Evolutionary conservation across 2,113 vertebrate species (phyloP), one percentile per base, ranked within the genome.

Genomic region (Patagioenas fasciata): DNA sequence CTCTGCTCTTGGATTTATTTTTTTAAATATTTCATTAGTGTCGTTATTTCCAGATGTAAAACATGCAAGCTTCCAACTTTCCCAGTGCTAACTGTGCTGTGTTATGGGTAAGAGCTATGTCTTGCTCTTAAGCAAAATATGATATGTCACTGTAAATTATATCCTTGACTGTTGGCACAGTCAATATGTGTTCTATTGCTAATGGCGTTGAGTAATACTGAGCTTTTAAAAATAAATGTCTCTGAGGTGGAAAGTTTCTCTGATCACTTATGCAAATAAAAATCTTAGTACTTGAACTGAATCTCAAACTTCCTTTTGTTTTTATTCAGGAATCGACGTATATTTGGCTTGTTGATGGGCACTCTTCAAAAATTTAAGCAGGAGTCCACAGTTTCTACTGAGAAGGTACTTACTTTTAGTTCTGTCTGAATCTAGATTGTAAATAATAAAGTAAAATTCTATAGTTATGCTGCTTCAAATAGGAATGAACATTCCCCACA

Each of bases 291-390:
- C 21, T 93, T 71, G 56, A 82, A 80, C 34, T 79, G 32, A 89
- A 47, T 88, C 53, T 93, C 60, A 64, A 36, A n/a, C 47, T 83
- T 65, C 9, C 62, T 87, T 91, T 70, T 85, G 84, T 85, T 65
- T 48, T 74, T 75, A 31, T 83, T 87, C 95, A 99, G 99, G 98
- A 99, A 99, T 98, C 99, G 99, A 96, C 99, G 99, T 95, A 99
- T 99, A 99, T 99, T 99, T 97, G 99, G 99, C 98, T 98, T 99
- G 98, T 98, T 99, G 97, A 99, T 99, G 99, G 99, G 99, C 96
- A 99, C 99, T 20, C 98, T 99, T 94, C 99, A 99, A 36, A 99
- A 99, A 96, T 99, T 99, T 96, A 99, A 99, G 94, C 99, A 99
- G 96, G 99, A 99, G 95, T 99, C 99, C 12, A 99, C 98, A 44